Evolutionary conservation across 53 echinoderm and acorn worm species (phyloP), one percentile per base, ranked within the genome.

Genomic region (Paelopatides confundens): DNA sequence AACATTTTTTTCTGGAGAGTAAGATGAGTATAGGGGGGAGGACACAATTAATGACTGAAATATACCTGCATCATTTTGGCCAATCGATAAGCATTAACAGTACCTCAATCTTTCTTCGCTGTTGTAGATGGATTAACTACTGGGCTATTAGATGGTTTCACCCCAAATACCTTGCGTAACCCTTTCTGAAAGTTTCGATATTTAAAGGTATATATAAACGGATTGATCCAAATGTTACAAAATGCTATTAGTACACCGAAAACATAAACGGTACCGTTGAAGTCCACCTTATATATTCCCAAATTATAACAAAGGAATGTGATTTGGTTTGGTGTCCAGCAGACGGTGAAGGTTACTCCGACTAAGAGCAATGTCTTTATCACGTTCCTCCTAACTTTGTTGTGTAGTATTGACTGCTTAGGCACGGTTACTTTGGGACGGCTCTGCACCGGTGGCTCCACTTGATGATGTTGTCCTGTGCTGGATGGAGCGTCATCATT

Each of bases 171-270:
- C 30, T 88, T 88, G 13, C 81, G 40, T 47, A 88, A 58, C n/a
- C 53, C 88, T 1, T 21, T 27, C 27, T 79, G 48, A 51, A 88
- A 88, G 32, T 88, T 88, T n/a, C 47, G 28, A 50, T 88, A 88
- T 63, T 88, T 81, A 27, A 94, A 86, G 32, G 89, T 71, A 35
- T 90, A 90, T 14, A 90, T 77, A 77, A 85, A 85, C 9, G 90
- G 90, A 77, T 90, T 90, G n/a, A 86, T 47, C 30, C 36, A 39
- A 10, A 74, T 71, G 78, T 90, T 90, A 5, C 77, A 43, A 74
- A 76, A 90, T 37, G 76, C 85, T 18, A 90, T 34, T 43, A 85
- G 48, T 14, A 86, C 65, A 6, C 63, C 34, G 35, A 85, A 58
- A 27, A 71, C 76, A 27, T 77, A 85, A 10, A 29, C 58, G 54